These are phyloP conservation scores for Acanthoscelides obtectus DNA, from an alignment of 2,888 invertebrate species.

Conservation along the genomic window DNA sequence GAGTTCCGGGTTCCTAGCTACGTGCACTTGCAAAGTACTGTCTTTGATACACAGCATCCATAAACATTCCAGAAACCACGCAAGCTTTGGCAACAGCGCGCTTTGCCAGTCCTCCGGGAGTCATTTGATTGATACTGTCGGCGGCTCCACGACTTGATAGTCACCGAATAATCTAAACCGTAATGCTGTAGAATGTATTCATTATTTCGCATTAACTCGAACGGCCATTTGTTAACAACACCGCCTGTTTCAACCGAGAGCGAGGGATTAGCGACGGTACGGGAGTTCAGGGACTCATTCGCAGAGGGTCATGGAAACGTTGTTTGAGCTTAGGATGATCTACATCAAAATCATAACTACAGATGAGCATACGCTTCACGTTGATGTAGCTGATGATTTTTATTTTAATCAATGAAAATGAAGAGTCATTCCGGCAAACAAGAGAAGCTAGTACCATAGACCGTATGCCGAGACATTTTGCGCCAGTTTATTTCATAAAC, in stretches of 20 bases:
- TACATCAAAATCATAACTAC: not conserved
- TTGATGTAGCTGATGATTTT: too few relatives aligned
- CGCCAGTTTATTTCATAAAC: too few relatives aligned
- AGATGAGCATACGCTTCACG: too few relatives aligned
- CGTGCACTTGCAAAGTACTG: too few relatives aligned
- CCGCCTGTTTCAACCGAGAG: not conserved
- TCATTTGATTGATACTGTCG: slow-evolving; percentile 46
- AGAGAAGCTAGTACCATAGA: too few relatives aligned
- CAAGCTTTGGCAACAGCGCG: not conserved
- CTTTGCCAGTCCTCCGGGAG: slow-evolving; percentile 16
- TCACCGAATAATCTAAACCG: slow-evolving; percentile 49
- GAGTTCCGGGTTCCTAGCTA: too few relatives aligned
- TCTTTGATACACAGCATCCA: too few relatives aligned
- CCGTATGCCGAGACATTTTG: too few relatives aligned
- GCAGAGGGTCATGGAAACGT: not conserved
- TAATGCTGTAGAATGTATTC: slow-evolving; percentile 50
- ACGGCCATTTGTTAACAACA: slow-evolving; percentile 40
- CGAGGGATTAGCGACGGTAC: not conserved
- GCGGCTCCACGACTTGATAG: slow-evolving; percentile 46
- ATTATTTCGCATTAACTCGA: slow-evolving; percentile 48
- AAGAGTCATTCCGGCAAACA: too few relatives aligned
- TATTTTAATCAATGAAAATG: too few relatives aligned
- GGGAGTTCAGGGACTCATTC: not conserved
- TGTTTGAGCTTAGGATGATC: not conserved
- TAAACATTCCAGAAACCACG: too few relatives aligned